Conservation (phyloP, 2,113 vertebrate species). For the Tricholaema leucomelas region DNA sequence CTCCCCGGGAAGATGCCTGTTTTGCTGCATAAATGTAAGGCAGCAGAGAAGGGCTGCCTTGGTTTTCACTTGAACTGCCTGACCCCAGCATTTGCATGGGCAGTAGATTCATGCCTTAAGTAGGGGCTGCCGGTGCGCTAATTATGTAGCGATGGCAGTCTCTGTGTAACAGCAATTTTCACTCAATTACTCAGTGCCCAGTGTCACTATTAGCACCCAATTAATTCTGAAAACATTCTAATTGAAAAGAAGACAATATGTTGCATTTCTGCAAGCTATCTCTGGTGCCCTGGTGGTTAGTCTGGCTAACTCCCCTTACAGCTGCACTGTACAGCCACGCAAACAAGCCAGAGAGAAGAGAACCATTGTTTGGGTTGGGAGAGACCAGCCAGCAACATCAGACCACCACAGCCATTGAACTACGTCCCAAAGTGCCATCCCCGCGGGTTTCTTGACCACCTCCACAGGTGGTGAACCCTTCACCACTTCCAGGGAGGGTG, state of each 20-base stretch:
- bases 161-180: conserved; percentile 26
- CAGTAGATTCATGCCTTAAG: background rate
- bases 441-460: no score
- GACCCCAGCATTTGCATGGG: background rate
- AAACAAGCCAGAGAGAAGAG: background rate
- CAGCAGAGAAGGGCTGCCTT: background rate
- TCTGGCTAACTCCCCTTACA: background rate
- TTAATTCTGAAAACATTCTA: conserved; percentile 51
- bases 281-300: background rate
- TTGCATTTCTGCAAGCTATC: conserved; percentile 30
- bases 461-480: no score
- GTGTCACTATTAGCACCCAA: conserved; percentile 40
- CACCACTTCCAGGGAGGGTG: no score
- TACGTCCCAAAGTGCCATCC: no score
- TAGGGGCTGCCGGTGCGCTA: background rate
- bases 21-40: background rate
- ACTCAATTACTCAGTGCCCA: conserved; percentile 46
- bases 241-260: conserved; percentile 39
- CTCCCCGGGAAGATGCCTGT: background rate
- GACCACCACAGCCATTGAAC: no score
- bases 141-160: conserved; percentile 13
- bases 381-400: no score
- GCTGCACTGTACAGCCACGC: background rate
- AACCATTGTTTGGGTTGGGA: no score
- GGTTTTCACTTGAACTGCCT: background rate